Conservation (phyloP, 2,113 vertebrate genomes). For the Isurus oxyrinchus region DNA sequence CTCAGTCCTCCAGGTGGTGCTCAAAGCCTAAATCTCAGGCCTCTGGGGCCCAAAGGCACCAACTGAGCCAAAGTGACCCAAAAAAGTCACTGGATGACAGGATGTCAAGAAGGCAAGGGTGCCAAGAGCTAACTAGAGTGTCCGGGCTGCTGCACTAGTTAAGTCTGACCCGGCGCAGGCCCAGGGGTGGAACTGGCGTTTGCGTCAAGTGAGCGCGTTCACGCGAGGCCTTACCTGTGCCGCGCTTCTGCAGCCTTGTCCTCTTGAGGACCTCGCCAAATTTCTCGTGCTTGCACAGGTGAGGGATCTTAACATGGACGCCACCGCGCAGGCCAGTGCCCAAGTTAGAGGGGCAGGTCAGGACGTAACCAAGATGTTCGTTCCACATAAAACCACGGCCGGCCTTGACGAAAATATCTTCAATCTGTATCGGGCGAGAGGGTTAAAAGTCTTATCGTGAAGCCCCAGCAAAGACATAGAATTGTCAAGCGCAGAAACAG, state of each 20-base stretch:
- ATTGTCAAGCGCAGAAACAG: background rate
- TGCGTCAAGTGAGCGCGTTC: background rate
- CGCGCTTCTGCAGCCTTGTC: slow-evolving; percentile 91
- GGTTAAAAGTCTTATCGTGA: background rate
- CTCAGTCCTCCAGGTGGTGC: no score
- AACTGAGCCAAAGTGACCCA: no score
- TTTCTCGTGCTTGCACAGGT: slow-evolving; percentile 86
- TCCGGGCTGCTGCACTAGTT: no score
- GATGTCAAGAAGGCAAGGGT: no score
- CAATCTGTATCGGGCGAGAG: slow-evolving; percentile 62
- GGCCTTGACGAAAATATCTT: slow-evolving; percentile 84
- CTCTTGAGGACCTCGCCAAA: slow-evolving; percentile 84
- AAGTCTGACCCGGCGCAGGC: no score
- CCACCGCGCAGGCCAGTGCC: slow-evolving; percentile 86
- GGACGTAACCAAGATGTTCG: slow-evolving; percentile 82
- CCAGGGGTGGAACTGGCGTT: no score
- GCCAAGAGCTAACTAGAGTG: no score
- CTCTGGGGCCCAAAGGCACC: no score
- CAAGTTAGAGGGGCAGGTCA: slow-evolving; percentile 91
- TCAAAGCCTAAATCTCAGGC: no score
- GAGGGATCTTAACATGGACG: slow-evolving; percentile 80
- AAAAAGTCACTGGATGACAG: no score
- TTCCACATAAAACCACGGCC: slow-evolving; percentile 91
- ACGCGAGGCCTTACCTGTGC: slow-evolving; percentile 66
- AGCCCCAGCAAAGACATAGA: background rate